Percentiles rank a stretch among this genome's conserved stretches.
Evolutionary conservation across 2,113 vertebrate species (phyloP).

Genomic region (Oryzias celebensis): DNA sequence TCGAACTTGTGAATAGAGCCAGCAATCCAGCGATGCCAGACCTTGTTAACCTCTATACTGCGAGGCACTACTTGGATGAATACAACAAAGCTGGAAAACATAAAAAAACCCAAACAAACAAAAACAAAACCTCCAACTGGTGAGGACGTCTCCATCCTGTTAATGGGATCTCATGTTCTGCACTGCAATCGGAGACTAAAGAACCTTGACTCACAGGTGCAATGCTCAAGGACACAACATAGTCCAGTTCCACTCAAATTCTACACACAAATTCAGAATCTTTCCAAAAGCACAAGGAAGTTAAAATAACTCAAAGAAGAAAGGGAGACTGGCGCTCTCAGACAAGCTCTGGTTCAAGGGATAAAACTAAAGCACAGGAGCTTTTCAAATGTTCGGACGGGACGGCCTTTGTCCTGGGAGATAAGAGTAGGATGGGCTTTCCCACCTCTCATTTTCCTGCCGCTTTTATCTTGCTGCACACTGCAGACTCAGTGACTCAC

Average conservation of each 20-base stretch:
- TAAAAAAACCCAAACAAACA: not conserved
- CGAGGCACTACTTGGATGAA: conserved; percentile 24
- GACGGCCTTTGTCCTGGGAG: conserved; percentile 52
- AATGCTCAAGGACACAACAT: not conserved
- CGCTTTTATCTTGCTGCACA: conserved; percentile 64
- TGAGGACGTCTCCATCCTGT: conserved; percentile 31
- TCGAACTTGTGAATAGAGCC: conserved; percentile 69
- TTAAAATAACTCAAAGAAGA: conserved; percentile 63
- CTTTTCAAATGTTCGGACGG: conserved; percentile 52
- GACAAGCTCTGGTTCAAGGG: conserved; percentile 37
- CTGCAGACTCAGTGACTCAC: conserved; percentile 65
- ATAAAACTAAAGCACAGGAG: conserved; percentile 32
- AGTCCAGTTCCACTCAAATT: too few relatives aligned
- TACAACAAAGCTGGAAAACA: conserved; percentile 22
- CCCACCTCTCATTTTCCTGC: conserved; percentile 51
- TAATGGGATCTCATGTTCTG: conserved; percentile 2
- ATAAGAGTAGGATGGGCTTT: conserved; percentile 29
- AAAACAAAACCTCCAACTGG: conserved; percentile 8
- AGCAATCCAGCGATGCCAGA: conserved; percentile 64
- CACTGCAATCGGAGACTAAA: not conserved
- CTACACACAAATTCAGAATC: too few relatives aligned
- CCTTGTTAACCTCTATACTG: conserved; percentile 54
- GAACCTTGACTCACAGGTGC: conserved; percentile 30
- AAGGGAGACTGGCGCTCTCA: conserved; percentile 58
- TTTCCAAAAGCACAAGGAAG: conserved; percentile 52